Evolutionary conservation across 2,888 invertebrate genomes (phyloP).

Genomic region (Lepidocyrtoides sp.): DNA sequence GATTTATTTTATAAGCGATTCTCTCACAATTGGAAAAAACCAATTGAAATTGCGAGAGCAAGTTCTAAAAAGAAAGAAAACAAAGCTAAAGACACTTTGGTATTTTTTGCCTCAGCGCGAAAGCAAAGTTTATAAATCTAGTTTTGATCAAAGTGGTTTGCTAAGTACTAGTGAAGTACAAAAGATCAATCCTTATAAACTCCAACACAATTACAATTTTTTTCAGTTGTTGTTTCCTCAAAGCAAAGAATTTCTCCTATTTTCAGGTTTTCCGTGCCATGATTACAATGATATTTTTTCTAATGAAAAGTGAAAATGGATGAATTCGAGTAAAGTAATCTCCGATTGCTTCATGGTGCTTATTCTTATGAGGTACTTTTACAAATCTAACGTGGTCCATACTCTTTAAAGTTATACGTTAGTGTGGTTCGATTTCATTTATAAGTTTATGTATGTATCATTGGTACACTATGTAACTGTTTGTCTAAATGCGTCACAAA

Average conservation of each 20-base stretch:
- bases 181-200: slow-evolving; percentile 55
- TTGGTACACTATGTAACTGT: not conserved
- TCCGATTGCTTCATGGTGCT: not conserved
- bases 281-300: slow-evolving; percentile 9
- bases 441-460: too few relatives aligned
- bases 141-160: slow-evolving; percentile 56
- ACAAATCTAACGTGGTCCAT: not conserved
- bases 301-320: slow-evolving; percentile 15
- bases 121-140: slow-evolving; percentile 55
- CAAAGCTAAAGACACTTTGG: not conserved
- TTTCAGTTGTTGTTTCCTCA: slow-evolving; percentile 4
- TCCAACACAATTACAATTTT: slow-evolving; percentile 41
- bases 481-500: not conserved
- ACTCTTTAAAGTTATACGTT: too few relatives aligned
- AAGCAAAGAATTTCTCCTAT: not conserved
- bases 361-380: not conserved
- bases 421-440: too few relatives aligned
- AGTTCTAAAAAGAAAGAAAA: not conserved
- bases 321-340: not conserved
- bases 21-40: slow-evolving; percentile 24
- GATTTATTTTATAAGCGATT: slow-evolving; percentile 15
- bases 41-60: slow-evolving; percentile 10
- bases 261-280: not conserved
- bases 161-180: not conserved
- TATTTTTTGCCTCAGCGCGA: not conserved